Evolutionary conservation across 2,113 vertebrate genomes (phyloP), one percentile per base, ranked within the genome.

Genomic region (Morone chrysops): DNA sequence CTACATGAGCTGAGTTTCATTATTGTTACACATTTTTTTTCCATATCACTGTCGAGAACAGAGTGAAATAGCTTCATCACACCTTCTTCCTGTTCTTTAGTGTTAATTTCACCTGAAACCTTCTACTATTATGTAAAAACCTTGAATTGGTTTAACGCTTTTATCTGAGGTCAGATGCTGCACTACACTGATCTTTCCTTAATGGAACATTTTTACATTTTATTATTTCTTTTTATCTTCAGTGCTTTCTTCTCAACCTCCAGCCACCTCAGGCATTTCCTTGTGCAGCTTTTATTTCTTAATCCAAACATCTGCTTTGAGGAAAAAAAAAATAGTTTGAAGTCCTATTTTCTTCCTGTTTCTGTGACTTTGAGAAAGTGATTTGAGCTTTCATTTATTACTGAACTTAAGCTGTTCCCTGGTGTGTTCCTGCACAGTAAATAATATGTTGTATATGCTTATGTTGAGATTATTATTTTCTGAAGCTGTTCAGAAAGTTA

Each of bases 321-420:
- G 31, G 31, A 31, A 2, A 31, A 31, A 31, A 3, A 31, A 31
- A 31, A 0, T 31, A 31, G 31, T 31, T 31, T 31, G 31, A 31
- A 31, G 31, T 47, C 12, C 45, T 13, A 4, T 47, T 47, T 31
- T 31, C 31, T 31, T 31, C 31, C 4, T 47, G 31, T 48, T 57
- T 63, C 45, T 59, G 43, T 38, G 6, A 56, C 78, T 69, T 78
- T 81, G 74, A 67, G 25, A 74, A 20, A 48, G 41, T 61, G 38
- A 70, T 70, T 73, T 63, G 74, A 31, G 25, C 67, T 70, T 22
- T 80, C 31, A 47, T 68, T 75, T 16, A 43, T 66, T 54, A 4
- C 17, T 74, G 31, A 20, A 56, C 36, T 75, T 20, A 0, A 7
- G 75, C 20, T 67, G 48, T 60, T 71, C 2, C 12, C 31, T 8